Conservation (phyloP, 2,113 vertebrate genomes). For the Dicrurus megarhynchus region DNA sequence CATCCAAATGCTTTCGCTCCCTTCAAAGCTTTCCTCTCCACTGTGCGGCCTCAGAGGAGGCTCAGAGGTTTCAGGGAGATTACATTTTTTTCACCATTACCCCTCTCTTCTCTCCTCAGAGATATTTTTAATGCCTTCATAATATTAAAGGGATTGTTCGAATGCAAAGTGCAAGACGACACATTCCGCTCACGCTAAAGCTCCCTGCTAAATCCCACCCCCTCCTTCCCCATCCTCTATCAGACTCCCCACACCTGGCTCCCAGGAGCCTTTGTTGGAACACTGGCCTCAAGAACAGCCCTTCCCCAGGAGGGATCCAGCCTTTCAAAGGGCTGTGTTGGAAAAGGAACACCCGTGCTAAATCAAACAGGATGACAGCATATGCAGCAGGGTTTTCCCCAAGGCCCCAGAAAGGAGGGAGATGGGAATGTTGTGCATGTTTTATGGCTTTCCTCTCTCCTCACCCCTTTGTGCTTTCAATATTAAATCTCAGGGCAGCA, state of each 20-base stretch:
- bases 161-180: not conserved
- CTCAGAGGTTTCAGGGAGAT: conserved; percentile 34
- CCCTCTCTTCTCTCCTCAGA: not conserved
- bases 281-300: not conserved
- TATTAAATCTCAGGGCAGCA: not conserved
- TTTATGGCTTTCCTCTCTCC: not conserved
- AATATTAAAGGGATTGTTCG: conserved; percentile 33
- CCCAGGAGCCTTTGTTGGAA: not conserved
- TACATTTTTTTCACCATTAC: not conserved
- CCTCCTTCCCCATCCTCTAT: not conserved
- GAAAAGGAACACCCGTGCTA: not conserved
- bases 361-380: conserved; percentile 7
- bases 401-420: not conserved
- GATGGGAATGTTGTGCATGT: not conserved
- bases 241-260: conserved; percentile 35
- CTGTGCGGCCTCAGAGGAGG: not conserved
- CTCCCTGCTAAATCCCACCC: not conserved
- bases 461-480: not conserved
- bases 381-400: conserved; percentile 55
- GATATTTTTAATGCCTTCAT: not conserved
- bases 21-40: conserved; percentile 37
- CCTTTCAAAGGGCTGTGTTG: conserved; percentile 1
- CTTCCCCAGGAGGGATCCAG: not conserved
- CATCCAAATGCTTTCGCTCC: not conserved
- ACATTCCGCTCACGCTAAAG: not conserved